Evolutionary conservation across 1,140 invertebrate genomes (phyloP).

Genomic region (Eriocheir sinensis): DNA sequence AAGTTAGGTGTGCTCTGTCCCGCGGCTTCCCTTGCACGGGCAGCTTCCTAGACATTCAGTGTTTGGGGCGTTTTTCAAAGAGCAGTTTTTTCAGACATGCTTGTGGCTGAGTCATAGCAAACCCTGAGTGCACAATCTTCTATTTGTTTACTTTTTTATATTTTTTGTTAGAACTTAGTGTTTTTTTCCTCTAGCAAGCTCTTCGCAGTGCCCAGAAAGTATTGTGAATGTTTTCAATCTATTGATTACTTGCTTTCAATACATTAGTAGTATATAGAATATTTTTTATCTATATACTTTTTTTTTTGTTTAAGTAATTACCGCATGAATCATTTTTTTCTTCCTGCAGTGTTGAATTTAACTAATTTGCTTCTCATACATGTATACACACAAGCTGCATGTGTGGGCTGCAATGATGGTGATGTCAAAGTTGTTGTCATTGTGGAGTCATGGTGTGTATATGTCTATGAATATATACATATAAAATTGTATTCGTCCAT

Average conservation of each 20-base stretch:
- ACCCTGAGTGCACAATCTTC: neutral
- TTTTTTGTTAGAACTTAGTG: neutral
- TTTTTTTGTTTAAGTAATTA: conserved; percentile 18
- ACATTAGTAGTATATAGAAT: neutral
- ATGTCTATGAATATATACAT: neutral
- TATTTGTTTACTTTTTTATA: neutral
- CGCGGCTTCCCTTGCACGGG: conserved; percentile 41
- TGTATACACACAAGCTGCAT: neutral
- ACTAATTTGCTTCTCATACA: neutral
- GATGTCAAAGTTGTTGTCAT: neutral
- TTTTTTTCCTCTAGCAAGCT: neutral
- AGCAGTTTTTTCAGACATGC: conserved; percentile 45
- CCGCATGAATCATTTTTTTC: conserved; percentile 41
- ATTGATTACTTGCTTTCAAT: neutral
- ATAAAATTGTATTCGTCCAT: no score
- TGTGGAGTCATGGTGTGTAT: neutral
- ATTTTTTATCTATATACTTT: neutral
- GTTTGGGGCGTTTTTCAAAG: neutral
- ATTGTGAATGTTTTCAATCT: conserved; percentile 20
- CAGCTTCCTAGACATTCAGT: conserved; percentile 34
- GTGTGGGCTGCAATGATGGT: neutral
- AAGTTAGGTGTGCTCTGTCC: conserved; percentile 81
- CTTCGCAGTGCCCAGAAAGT: neutral
- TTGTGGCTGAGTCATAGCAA: conserved; percentile 57
- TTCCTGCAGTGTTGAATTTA: conserved; percentile 39